Evolutionary conservation across 2,113 vertebrate genomes (phyloP).

Genomic region (Pangasianodon gigas): DNA sequence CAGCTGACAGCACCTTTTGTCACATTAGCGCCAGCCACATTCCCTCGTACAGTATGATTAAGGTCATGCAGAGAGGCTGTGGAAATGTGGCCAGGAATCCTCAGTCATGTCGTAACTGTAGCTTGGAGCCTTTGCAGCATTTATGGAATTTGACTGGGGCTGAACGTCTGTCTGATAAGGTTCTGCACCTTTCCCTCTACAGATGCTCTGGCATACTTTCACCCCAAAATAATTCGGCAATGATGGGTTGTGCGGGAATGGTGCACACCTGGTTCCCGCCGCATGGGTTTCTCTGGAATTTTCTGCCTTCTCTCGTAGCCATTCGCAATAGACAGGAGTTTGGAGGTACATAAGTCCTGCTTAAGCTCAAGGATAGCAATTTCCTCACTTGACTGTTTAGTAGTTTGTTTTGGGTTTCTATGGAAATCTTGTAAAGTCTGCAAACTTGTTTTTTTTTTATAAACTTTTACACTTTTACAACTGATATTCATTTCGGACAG

Average conservation of each 20-base stretch:
- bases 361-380: background rate
- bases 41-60: slow-evolving; percentile 1
- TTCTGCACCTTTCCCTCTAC: slow-evolving; percentile 42
- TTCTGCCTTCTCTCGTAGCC: background rate
- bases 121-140: slow-evolving; percentile 43
- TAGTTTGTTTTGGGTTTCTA: background rate
- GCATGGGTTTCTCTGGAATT: slow-evolving; percentile 38
- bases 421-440: background rate
- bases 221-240: slow-evolving; percentile 54
- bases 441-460: background rate
- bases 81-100: slow-evolving; percentile 3
- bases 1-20: slow-evolving; percentile 11
- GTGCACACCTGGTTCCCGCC: slow-evolving; percentile 67
- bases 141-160: slow-evolving; percentile 55
- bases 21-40: background rate
- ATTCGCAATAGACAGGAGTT: background rate
- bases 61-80: slow-evolving; percentile 9
- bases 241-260: slow-evolving; percentile 51
- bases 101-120: slow-evolving; percentile 26
- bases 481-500: background rate
- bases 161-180: slow-evolving; percentile 59
- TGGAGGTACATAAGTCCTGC: background rate
- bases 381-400: background rate
- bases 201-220: slow-evolving; percentile 69
- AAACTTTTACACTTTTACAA: background rate